Conservation (phyloP, 2,888 invertebrate genomes). For the Psylliodes chrysocephalus region DNA sequence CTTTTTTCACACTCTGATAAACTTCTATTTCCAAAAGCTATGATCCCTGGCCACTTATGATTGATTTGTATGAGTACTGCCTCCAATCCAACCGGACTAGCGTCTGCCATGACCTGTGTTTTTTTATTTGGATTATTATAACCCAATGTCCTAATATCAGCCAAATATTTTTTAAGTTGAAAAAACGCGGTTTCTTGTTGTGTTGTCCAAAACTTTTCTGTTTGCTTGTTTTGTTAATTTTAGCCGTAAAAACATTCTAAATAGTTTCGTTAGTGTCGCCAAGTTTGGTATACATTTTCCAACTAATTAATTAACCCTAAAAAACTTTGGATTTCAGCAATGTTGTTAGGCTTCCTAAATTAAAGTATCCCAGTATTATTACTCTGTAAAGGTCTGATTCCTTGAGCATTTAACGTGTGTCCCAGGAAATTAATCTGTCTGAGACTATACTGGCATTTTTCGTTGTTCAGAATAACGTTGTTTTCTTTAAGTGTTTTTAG, state of each 20-base stretch:
- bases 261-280: too few species aligned
- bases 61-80: conserved; percentile 48
- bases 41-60: conserved; percentile 47
- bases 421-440: conserved; percentile 33
- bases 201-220: conserved; percentile 26
- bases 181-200: conserved; percentile 24
- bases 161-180: conserved; percentile 24
- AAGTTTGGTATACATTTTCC: conserved; percentile 50
- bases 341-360: conserved; percentile 42
- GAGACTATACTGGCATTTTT: conserved; percentile 52
- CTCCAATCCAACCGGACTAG: too few species aligned
- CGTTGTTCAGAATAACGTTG: conserved; percentile 37
- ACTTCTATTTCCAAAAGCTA: conserved; percentile 44
- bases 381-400: conserved; percentile 26
- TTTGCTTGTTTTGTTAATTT: conserved; percentile 9
- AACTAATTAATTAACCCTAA: conserved; percentile 54
- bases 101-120: conserved; percentile 45
- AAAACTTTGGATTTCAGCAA: conserved; percentile 49
- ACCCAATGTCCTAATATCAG: conserved; percentile 44
- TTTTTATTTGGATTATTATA: conserved; percentile 39
- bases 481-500: conserved; percentile 44
- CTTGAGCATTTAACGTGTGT: conserved; percentile 27
- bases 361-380: conserved; percentile 28
- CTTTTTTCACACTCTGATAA: conserved; percentile 43
- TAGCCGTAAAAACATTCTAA: conserved; percentile 32